phyloP scores from a whole-genome alignment of 2,797 vertebrate genomes.

The Oreochromis mossambicus region DNA sequence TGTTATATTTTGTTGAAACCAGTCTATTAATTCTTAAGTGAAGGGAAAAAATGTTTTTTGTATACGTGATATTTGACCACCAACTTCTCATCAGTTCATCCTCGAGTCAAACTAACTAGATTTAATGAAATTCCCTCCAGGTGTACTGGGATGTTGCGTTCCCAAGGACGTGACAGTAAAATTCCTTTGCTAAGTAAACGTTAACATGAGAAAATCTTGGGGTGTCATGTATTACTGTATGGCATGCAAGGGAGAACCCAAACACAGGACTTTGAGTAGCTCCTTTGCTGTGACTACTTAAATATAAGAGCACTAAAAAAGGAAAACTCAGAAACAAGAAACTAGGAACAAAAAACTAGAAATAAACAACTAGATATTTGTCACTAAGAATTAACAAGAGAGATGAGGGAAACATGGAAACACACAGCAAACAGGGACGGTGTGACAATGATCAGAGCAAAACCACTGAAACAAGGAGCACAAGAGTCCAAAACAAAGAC shows the following conservation, averaged over 20 bases:
- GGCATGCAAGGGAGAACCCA: neutral
- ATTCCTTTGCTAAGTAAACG: neutral
- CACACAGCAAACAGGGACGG: fast-evolving
- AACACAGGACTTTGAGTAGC: neutral
- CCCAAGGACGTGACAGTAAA: neutral
- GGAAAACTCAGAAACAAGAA: neutral
- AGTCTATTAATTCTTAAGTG: neutral
- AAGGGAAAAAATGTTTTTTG: neutral
- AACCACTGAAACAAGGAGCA: neutral
- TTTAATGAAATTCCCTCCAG: neutral
- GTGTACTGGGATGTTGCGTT: neutral
- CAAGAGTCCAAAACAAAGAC: neutral
- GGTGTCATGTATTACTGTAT: neutral
- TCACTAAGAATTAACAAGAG: neutral
- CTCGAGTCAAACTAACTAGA: neutral
- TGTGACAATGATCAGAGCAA: neutral
- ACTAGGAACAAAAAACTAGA: neutral
- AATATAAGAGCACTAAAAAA: neutral
- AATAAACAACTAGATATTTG: neutral
- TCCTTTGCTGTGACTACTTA: neutral
- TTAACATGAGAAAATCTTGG: neutral
- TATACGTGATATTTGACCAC: neutral
- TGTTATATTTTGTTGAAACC: neutral
- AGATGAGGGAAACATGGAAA: neutral
- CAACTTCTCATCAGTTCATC: neutral